Conservation (phyloP, 1,140 invertebrate species). For the Sycobia sp. region DNA sequence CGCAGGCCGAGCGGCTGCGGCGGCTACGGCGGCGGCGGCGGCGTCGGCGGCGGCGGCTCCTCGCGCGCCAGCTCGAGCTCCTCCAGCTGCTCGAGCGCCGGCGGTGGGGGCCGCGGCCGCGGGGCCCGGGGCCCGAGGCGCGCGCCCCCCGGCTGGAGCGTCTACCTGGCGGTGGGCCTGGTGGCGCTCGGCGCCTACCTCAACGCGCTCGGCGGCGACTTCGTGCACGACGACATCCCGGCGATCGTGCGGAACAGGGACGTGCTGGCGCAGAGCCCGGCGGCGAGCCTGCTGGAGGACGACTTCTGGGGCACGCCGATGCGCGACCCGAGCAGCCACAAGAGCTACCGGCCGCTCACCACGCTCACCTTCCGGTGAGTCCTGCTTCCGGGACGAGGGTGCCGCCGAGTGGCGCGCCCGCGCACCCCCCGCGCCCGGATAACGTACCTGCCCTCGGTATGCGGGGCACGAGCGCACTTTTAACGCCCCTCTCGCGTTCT, state of each 20-base stretch:
- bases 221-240: conserved; percentile 90
- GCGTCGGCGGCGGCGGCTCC: too few relatives aligned
- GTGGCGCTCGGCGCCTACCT: conserved; percentile 75
- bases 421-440: too few relatives aligned
- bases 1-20: too few relatives aligned
- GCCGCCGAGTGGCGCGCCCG: too few relatives aligned
- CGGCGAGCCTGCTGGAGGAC: conserved; percentile 74
- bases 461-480: too few relatives aligned
- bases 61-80: too few relatives aligned
- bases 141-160: conserved; percentile 52
- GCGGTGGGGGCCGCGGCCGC: too few relatives aligned
- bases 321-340: conserved; percentile 80
- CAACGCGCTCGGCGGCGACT: conserved; percentile 81
- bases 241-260: conserved; percentile 86
- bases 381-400: too few relatives aligned
- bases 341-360: conserved; percentile 83
- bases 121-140: conserved; percentile 28
- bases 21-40: too few relatives aligned
- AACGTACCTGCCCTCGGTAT: too few relatives aligned
- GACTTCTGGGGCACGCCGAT: conserved; percentile 94
- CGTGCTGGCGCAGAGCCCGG: conserved; percentile 71
- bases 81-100: too few relatives aligned
- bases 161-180: conserved; percentile 69
- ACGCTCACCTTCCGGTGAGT: conserved; percentile 82
- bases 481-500: too few relatives aligned